Evolutionary conservation across 2,113 vertebrate genomes (phyloP).

Genomic region (Micronisus gabar): DNA sequence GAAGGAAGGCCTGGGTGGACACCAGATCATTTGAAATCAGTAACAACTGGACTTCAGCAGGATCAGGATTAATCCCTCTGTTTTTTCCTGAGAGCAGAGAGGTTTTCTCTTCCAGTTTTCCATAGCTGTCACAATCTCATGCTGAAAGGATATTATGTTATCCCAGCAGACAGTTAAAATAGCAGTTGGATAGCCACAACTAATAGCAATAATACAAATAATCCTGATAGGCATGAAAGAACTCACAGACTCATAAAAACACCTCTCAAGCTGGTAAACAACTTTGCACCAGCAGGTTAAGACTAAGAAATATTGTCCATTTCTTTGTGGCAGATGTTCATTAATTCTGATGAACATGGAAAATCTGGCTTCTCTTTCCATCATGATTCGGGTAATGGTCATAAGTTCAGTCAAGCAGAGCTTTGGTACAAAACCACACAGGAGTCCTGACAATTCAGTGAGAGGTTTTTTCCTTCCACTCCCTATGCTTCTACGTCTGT

Average conservation of each 20-base stretch:
- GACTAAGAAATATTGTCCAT: not conserved
- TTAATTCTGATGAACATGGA: not conserved
- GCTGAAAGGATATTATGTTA: rapidly evolving
- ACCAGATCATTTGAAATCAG: not conserved
- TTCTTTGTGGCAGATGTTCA: not conserved
- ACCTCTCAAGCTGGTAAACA: not conserved
- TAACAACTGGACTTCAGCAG: not conserved
- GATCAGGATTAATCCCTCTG: not conserved
- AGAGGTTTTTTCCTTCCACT: not conserved
- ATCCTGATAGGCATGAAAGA: not conserved
- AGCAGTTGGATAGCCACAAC: not conserved
- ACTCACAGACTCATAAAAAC: not conserved
- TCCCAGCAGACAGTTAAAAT: not conserved
- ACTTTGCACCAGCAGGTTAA: not conserved
- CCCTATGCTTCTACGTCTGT: not conserved
- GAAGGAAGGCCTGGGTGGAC: not conserved
- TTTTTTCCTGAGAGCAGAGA: not conserved
- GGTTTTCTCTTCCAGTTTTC: not conserved
- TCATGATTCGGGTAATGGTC: not conserved
- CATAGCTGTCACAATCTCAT: not conserved
- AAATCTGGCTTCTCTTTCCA: not conserved
- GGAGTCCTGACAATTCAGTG: not conserved
- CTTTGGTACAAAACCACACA: not conserved
- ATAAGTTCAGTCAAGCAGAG: not conserved
- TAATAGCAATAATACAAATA: not conserved